Evolutionary conservation across 2,113 vertebrate species (phyloP).

Genomic region (Pterocles gutturalis): DNA sequence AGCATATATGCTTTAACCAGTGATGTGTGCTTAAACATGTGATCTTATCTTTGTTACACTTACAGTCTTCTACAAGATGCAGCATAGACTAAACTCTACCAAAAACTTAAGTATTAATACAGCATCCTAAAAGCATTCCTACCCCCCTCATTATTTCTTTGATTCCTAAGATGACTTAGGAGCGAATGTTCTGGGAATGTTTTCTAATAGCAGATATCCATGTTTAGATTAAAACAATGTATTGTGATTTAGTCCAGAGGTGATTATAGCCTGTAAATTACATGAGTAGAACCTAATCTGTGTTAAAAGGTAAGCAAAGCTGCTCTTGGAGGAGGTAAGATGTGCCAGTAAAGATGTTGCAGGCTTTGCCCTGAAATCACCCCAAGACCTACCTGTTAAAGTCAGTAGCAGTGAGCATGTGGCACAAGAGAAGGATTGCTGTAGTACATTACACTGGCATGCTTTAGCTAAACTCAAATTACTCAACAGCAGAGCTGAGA

Average conservation of each 20-base stretch:
- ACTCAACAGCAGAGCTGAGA: background rate
- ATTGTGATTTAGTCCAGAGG: background rate
- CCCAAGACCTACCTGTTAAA: background rate
- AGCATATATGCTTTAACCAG: background rate
- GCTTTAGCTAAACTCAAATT: background rate
- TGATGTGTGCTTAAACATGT: background rate
- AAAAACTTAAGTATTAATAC: background rate
- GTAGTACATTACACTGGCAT: background rate
- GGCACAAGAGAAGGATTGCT: background rate
- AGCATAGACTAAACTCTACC: background rate
- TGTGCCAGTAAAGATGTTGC: background rate
- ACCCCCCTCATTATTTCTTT: background rate
- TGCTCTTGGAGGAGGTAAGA: background rate
- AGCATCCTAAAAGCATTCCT: background rate
- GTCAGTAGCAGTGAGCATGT: background rate
- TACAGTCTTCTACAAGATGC: background rate
- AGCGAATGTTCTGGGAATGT: background rate
- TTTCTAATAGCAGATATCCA: background rate
- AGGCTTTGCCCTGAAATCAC: constrained; percentile 1
- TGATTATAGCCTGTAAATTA: background rate
- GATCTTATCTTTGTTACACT: background rate
- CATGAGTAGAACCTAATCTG: background rate
- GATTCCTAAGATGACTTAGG: background rate
- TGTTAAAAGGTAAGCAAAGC: background rate
- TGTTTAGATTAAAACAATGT: background rate